Conservation (phyloP, 2,797 vertebrate genomes). For the Chiloscyllium punctatum region DNA sequence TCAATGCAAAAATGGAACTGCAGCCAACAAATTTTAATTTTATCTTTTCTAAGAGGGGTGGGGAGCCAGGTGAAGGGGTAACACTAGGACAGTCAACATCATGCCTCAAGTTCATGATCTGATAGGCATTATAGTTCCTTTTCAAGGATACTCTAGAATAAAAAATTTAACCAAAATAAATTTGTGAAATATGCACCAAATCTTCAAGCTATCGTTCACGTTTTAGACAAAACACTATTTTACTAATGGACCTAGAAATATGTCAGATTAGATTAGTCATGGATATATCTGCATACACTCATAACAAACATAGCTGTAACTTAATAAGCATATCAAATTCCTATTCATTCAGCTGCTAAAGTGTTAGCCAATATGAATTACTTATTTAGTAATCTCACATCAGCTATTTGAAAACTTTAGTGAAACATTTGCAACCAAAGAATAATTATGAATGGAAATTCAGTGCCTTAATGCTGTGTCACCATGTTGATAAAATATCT, state of each 20-base stretch:
- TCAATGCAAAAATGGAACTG: not conserved
- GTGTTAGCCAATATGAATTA: not conserved
- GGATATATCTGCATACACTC: not conserved
- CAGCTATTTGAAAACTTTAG: not conserved
- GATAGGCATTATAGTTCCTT: not conserved
- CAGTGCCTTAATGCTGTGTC: not conserved
- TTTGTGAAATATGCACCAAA: not conserved
- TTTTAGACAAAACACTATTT: not conserved
- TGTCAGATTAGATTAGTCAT: not conserved
- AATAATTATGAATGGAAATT: not conserved
- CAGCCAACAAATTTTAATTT: too few relatives aligned
- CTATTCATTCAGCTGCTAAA: not conserved
- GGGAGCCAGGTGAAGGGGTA: too few relatives aligned
- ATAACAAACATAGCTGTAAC: not conserved
- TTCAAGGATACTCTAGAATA: not conserved
- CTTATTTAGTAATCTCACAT: not conserved
- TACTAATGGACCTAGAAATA: too few relatives aligned
- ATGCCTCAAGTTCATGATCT: not conserved
- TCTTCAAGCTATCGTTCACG: not conserved
- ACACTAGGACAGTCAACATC: not conserved
- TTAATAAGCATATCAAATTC: not conserved
- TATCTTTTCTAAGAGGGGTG: too few relatives aligned
- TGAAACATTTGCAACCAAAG: not conserved
- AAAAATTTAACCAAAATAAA: not conserved
- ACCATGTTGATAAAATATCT: conserved; percentile 30